Evolutionary conservation across 2,888 invertebrate genomes (phyloP).

Genomic region (Reticulitermes lucifugus): DNA sequence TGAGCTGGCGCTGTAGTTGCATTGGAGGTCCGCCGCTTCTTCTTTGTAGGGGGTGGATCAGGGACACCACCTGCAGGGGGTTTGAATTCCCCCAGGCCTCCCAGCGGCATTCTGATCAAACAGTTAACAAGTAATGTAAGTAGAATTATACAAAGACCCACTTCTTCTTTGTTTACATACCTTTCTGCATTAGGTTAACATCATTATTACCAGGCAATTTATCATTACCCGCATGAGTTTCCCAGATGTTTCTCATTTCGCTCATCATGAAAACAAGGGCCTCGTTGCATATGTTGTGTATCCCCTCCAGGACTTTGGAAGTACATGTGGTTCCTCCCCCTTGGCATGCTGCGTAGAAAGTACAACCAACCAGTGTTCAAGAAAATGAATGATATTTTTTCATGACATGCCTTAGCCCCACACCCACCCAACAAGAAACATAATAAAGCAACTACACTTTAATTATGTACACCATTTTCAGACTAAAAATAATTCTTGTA

Average conservation of each 20-base stretch:
- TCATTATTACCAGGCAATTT: slow-evolving; percentile 38
- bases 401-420: neutral
- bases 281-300: slow-evolving; percentile 58
- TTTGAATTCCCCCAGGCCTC: slow-evolving; percentile 78
- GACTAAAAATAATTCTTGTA: neutral
- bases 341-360: slow-evolving; percentile 57
- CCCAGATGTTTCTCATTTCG: slow-evolving; percentile 55
- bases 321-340: slow-evolving; percentile 59
- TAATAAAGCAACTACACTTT: neutral
- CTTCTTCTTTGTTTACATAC: neutral
- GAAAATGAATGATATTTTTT: neutral
- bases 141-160: neutral
- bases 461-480: neutral
- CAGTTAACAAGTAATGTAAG: neutral
- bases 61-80: slow-evolving; percentile 75
- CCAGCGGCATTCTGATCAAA: slow-evolving; percentile 74
- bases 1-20: slow-evolving; percentile 74
- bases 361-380: slow-evolving; percentile 22
- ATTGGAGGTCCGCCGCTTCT: slow-evolving; percentile 84
- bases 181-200: slow-evolving; percentile 21
- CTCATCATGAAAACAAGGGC: slow-evolving; percentile 58
- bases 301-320: slow-evolving; percentile 58
- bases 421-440: neutral
- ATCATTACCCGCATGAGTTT: slow-evolving; percentile 55
- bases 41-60: slow-evolving; percentile 83